Conservation (phyloP, 1,140 invertebrate genomes). For the Condylostylus longicornis region DNA sequence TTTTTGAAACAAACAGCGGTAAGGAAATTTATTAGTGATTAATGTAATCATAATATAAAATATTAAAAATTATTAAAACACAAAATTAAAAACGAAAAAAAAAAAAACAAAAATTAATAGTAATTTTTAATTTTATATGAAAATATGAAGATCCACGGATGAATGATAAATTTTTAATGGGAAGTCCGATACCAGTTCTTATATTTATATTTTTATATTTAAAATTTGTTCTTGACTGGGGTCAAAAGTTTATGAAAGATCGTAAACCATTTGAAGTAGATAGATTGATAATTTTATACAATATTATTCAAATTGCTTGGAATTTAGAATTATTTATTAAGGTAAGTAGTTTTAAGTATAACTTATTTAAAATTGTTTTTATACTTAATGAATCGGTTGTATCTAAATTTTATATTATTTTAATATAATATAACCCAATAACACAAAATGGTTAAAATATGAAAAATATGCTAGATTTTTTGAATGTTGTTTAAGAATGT, state of each 20-base stretch:
- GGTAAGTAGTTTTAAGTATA: background rate
- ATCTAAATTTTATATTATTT: too few species aligned
- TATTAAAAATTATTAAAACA: background rate
- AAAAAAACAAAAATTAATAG: too few species aligned
- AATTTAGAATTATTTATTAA: background rate
- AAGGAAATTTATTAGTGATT: background rate
- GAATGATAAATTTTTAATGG: background rate
- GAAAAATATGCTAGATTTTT: background rate
- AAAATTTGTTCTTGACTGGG: slow-evolving; percentile 17
- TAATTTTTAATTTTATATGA: too few species aligned
- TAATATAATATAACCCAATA: too few species aligned
- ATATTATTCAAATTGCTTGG: slow-evolving; percentile 42
- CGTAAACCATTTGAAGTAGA: slow-evolving; percentile 56
- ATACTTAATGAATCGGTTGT: too few species aligned
- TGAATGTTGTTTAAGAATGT: background rate
- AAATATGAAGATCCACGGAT: background rate
- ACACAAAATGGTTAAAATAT: background rate
- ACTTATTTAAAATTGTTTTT: too few species aligned
- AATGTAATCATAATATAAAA: background rate
- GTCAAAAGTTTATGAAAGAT: slow-evolving; percentile 61
- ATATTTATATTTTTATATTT: background rate
- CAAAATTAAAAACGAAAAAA: too few species aligned
- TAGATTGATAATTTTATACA: slow-evolving; percentile 53
- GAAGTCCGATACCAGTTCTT: background rate
- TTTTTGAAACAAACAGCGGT: too few species aligned